Evolutionary conservation across 1,140 invertebrate genomes (phyloP).

Genomic region (Platyscapa corneri): DNA sequence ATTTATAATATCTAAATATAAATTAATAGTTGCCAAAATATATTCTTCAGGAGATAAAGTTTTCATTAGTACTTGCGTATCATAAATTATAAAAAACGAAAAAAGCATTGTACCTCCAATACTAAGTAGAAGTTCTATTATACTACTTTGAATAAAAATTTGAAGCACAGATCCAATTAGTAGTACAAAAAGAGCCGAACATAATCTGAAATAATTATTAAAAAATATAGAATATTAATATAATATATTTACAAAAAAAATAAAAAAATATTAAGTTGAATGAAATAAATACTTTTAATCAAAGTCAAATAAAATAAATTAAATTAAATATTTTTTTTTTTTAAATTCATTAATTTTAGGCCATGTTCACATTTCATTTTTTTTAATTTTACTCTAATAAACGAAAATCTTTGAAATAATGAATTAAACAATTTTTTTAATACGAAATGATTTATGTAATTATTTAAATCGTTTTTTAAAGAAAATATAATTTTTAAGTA

Average conservation of each 20-base stretch:
- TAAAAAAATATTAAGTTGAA: not conserved
- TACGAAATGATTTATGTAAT: too few species aligned
- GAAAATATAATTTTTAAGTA: too few species aligned
- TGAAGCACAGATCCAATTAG: constrained; percentile 84
- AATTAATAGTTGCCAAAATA: constrained; percentile 85
- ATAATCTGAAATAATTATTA: constrained; percentile 77
- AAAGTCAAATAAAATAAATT: too few species aligned
- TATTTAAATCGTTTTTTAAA: too few species aligned
- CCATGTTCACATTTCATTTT: too few species aligned
- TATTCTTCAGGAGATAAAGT: constrained; percentile 85
- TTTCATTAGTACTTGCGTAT: constrained; percentile 81
- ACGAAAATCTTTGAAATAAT: too few species aligned
- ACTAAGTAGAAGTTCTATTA: constrained; percentile 80
- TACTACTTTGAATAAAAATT: constrained; percentile 81
- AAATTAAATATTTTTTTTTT: too few species aligned
- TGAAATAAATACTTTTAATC: too few species aligned
- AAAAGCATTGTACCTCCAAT: constrained; percentile 85
- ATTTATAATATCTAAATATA: constrained; percentile 92
- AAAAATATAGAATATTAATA: not conserved
- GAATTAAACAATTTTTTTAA: too few species aligned
- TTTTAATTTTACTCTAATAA: too few species aligned
- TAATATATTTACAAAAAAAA: not conserved
- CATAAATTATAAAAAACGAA: constrained; percentile 81
- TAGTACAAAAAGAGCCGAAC: constrained; percentile 81
- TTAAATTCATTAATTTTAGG: too few species aligned